Evolutionary conservation across 2,113 vertebrate species (phyloP), one percentile per base, ranked within the genome.

Genomic region (Lampris incognitus): DNA sequence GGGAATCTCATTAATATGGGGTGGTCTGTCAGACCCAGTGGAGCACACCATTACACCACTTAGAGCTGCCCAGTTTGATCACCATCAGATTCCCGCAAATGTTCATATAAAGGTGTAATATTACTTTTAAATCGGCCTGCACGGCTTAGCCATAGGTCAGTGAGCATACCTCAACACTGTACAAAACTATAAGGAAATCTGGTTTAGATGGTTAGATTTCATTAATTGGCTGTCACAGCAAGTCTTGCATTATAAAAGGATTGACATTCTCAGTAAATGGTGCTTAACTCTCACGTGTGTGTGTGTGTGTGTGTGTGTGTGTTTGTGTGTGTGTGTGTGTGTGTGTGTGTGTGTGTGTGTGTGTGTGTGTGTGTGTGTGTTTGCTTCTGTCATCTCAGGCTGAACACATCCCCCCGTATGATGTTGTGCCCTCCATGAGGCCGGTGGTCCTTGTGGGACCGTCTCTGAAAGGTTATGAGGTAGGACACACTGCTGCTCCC

Each of bases 401-500:
- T 11, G 98, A 99, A 67, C 96, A 98, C n/a, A 81, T 98, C 79
- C 97, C 98, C 63, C 98, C 98, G 0, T 99, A 99, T 0, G 98
- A 99, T 9, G 98, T 99, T 0, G 98, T 99, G 8, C 98, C 98
- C 3, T 99, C 98, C 0, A 99, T 99, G 98, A 95, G 98, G 85
- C 98, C 98, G 0, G 97, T 99, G 74, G 97, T 99, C 83, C 86
- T 99, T 88, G 97, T 99, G 87, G 98, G 98, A 48, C 98, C 98
- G 0, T 99, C 98, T 0, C 94, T 99, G 73, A 99, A 99, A 92
- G 98, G 98, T 90, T 99, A 99, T 13, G 98, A 99, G 97, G 98
- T 98, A 92, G 41, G 91, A 80, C 1, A 1, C 5, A 4, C 48
- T 36, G 7, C 59, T 13, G 10, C 60, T 24, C 46, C 44, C 64